Evolutionary conservation across 2,888 invertebrate genomes (phyloP).

Genomic region (Brenthis ino): DNA sequence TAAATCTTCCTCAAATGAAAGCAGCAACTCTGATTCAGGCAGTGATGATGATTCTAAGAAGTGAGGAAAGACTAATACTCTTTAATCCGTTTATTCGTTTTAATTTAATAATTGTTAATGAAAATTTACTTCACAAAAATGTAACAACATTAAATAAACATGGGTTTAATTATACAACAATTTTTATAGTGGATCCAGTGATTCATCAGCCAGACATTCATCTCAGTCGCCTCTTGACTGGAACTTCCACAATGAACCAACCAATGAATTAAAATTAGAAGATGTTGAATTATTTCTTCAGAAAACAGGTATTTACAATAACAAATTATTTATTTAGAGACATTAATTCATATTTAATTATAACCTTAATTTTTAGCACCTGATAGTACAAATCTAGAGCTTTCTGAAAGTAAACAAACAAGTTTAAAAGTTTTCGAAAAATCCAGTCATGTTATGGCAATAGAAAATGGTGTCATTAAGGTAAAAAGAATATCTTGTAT

Average conservation of each 20-base stretch:
- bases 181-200: constrained; percentile 47
- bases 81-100: too few species aligned
- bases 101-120: too few species aligned
- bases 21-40: constrained; percentile 72
- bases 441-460: constrained; percentile 68
- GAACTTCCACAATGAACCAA: constrained; percentile 63
- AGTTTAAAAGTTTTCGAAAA: constrained; percentile 48
- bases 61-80: constrained; percentile 46
- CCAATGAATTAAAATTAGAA: constrained; percentile 64
- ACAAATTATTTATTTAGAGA: background rate
- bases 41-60: constrained; percentile 78
- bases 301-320: constrained; percentile 56
- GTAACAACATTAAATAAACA: too few species aligned
- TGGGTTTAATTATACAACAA: background rate
- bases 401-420: constrained; percentile 31
- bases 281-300: constrained; percentile 74
- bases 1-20: constrained; percentile 67
- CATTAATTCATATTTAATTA: background rate
- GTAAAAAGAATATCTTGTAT: constrained; percentile 43
- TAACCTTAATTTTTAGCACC: constrained; percentile 44
- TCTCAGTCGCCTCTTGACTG: constrained; percentile 70
- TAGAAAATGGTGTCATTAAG: constrained; percentile 77
- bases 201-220: constrained; percentile 58
- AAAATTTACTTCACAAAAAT: too few species aligned
- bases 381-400: constrained; percentile 37